Evolutionary conservation across 2,888 invertebrate species (phyloP).

Genomic region (Drosophila mimetica): DNA sequence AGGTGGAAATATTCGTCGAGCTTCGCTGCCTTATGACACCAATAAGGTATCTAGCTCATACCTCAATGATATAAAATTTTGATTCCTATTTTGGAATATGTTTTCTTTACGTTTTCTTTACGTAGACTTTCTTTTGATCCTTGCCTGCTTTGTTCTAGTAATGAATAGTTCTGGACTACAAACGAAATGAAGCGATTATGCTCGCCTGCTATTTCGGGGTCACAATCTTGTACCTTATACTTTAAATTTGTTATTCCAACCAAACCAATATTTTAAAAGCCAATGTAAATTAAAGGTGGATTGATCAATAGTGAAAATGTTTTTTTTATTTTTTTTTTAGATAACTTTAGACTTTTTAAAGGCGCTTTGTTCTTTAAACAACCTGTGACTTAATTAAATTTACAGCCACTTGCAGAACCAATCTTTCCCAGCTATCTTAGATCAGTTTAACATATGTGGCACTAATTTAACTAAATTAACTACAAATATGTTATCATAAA

Average conservation of each 20-base stretch:
- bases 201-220: too few relatives aligned
- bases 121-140: neutral
- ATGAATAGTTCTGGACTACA: too few relatives aligned
- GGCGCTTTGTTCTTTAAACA: neutral
- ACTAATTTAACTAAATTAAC: slow-evolving; percentile 62
- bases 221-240: too few relatives aligned
- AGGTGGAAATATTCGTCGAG: slow-evolving; percentile 5
- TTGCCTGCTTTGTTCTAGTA: neutral
- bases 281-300: too few relatives aligned
- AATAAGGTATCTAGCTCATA: slow-evolving; percentile 19
- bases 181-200: too few relatives aligned
- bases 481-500: slow-evolving; percentile 73
- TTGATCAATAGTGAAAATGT: too few relatives aligned
- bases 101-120: neutral
- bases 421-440: neutral
- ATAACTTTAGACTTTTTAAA: neutral
- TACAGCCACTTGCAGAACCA: neutral
- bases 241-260: too few relatives aligned
- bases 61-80: slow-evolving; percentile 13
- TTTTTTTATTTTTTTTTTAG: neutral
- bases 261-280: too few relatives aligned
- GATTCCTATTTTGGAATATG: neutral
- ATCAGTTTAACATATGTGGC: slow-evolving; percentile 34
- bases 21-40: slow-evolving; percentile 11
- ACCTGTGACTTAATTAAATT: slow-evolving; percentile 1